Evolutionary conservation across 2,797 vertebrate species (phyloP), one percentile per base, ranked within the genome.

Genomic region (Lophius americanus): DNA sequence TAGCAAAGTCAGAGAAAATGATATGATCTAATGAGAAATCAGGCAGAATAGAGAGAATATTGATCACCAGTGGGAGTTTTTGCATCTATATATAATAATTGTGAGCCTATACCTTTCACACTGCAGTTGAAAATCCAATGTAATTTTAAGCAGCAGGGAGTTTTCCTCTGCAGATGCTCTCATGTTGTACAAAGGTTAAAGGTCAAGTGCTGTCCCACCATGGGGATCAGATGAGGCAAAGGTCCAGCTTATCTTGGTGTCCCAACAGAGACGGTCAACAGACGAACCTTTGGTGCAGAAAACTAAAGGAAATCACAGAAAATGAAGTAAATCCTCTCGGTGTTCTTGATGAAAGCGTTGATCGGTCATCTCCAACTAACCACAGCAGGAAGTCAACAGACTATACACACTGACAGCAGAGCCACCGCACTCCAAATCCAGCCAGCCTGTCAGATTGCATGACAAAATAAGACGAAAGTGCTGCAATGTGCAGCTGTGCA

Each of bases 171-270:
- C 10, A 23, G 49, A 69, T 33, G 35, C 73, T 75, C 36, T 39
- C 42, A 54, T 73, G 55, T 41, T 47, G 65, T 50, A 65, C 67
- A 59, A 57, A 81, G 74, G 79, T 80, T 44, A 71, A 78, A 69
- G 51, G 70, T 81, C 81, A 85, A 74, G 69, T 72, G 66, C 53
- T 74, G 53, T 66, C 36, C 53, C 68, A 60, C 65, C 64, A 57
- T 6, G 2, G 65, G 68, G 62, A 65, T 73, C 55, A 53, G 12
- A 64, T 64, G 57, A 74, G 55, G 70, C 42, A 39, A 75, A 61
- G 51, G 42, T 55, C 56, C 41, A 33, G 33, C 51, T 75, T 64
- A 57, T 68, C 58, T 72, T 53, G 32, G 14, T 61, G 38, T 73
- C 49, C 36, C 36, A 36, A 56, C 41, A 65, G 50, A 2, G 10